phyloP scores from a whole-genome alignment of 2,113 vertebrate genomes.

The Micronycteris hirsuta region DNA sequence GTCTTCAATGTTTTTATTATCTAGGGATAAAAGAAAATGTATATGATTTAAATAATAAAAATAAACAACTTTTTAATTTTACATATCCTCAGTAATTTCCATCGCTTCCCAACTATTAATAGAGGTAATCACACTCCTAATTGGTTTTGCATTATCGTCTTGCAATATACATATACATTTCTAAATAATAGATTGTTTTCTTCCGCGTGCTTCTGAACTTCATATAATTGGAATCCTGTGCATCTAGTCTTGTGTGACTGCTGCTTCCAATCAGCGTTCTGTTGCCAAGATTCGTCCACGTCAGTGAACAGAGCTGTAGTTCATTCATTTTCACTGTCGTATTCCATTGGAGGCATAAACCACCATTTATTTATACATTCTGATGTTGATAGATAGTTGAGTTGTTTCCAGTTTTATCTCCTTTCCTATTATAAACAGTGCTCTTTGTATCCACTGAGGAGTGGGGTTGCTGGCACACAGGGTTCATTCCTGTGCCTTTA shows the following conservation, averaged over 20 bases:
- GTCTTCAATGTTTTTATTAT: background rate
- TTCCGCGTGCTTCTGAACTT: constrained; percentile 17
- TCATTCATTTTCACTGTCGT: constrained; percentile 21
- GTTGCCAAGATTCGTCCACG: background rate
- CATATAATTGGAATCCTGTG: constrained; percentile 1
- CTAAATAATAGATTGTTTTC: background rate
- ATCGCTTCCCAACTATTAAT: background rate
- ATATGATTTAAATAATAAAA: constrained; percentile 1
- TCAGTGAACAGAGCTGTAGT: background rate
- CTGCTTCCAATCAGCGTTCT: background rate
- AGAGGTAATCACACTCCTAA: background rate
- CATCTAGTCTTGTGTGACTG: constrained; percentile 30
- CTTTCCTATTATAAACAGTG: background rate
- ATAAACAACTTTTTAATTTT: background rate
- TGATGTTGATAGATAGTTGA: background rate
- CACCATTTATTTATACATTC: background rate
- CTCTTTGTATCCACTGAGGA: background rate
- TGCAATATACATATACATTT: background rate
- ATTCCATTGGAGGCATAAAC: background rate
- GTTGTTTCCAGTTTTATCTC: background rate
- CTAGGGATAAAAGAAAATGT: background rate
- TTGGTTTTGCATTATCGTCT: background rate
- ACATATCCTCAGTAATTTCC: background rate
- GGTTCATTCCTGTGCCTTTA: background rate
- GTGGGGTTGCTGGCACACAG: background rate